These are phyloP conservation scores for Catharus ustulatus DNA, from an alignment of 2,797 vertebrate genomes.

Conservation along the genomic window DNA sequence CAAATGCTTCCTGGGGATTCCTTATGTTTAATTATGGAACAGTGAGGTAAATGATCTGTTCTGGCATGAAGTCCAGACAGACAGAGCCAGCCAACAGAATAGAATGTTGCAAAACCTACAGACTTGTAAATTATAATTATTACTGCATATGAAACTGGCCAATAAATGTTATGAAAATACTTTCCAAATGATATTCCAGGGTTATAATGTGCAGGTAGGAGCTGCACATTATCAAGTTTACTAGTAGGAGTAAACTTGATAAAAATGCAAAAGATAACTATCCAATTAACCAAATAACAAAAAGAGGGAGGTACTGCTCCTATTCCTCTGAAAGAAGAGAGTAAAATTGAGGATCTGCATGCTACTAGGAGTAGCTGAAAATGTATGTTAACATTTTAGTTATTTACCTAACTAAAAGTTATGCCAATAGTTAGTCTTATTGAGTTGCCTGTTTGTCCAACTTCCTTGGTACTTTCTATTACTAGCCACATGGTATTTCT, in stretches of 20 bases:
- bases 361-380: background rate
- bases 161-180: background rate
- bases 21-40: slow-evolving; percentile 27
- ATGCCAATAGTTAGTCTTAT: background rate
- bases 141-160: background rate
- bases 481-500: background rate
- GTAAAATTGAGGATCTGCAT: background rate
- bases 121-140: background rate
- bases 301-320: background rate
- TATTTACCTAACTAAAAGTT: background rate
- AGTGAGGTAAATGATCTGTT: slow-evolving; percentile 3
- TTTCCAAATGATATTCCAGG: background rate
- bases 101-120: background rate
- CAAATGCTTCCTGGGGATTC: slow-evolving; percentile 30
- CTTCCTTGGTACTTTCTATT: background rate
- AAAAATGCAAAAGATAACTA: background rate
- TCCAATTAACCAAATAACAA: background rate
- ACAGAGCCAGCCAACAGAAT: background rate
- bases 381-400: background rate
- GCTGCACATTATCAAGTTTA: no score
- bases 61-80: background rate
- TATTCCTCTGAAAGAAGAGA: background rate
- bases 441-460: background rate
- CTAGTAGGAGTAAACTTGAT: background rate
- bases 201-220: background rate